Evolutionary conservation across 2,113 vertebrate species (phyloP), one percentile per base, ranked within the genome.

Genomic region (Tapirus terrestris): DNA sequence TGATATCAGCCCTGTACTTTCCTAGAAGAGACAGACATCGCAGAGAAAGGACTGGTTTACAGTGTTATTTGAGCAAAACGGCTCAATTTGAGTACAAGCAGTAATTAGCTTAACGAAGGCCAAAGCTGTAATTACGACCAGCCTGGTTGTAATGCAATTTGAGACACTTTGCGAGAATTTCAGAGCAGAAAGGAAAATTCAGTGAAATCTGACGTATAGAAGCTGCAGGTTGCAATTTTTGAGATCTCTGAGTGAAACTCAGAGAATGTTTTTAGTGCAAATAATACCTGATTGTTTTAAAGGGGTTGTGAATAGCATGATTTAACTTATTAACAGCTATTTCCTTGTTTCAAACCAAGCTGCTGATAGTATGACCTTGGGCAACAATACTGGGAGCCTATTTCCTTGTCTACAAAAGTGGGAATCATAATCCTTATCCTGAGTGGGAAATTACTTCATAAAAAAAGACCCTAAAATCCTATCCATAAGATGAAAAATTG

Each of bases 41-140:
- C 39, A 51, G 63, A 83, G 63, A 75, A 87, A 94, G 75, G 76
- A 39, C 61, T 56, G 48, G 16, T 58, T 82, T 61, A 43, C 14
- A 51, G 76, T 79, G 87, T 31, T 93, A 31, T 51, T 81, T 61
- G 95, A 93, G 39, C 0, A 1, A 92, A 89, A 97, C 39, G 63
- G 18, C 43, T 96, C 60, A 36, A 81, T 86, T 75, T 89, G 83
- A 82, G 67, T 29, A 75, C 16, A 93, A 83, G 51, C 3, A 94
- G 86, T 56, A 93, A 96, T 96, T 93, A 96, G 96, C n/a, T 89
- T 93, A 98, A 97, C 33, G 51, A 93, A 83, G 84, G 67, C n/a
- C 87, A 89, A 92, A 61, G 85, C 73, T 94, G 61, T 89, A 93
- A 96, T 96, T 89, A 91, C 0, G 5, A 68, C 58, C 75, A 94